These are phyloP conservation scores for Synergus japonicus DNA, from an alignment of 2,888 invertebrate species.

Conservation along the genomic window DNA sequence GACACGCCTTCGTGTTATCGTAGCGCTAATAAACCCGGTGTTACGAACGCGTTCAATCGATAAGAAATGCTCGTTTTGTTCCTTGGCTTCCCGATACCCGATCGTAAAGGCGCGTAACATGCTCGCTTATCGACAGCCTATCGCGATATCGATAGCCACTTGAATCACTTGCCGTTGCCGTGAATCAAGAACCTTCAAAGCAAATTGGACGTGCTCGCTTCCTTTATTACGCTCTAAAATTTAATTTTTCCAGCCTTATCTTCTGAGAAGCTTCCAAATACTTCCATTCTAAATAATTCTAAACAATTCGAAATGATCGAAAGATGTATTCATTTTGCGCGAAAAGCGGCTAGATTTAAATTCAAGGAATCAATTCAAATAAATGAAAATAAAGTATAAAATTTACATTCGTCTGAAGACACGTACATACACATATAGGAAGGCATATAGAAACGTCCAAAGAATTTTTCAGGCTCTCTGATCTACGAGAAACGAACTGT, in stretches of 20 bases:
- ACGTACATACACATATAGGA: not conserved
- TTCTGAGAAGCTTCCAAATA: no score
- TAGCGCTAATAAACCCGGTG: constrained; percentile 67
- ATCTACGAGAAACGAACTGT: constrained; percentile 48
- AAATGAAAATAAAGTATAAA: not conserved
- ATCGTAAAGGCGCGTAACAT: constrained; percentile 39
- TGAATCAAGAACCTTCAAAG: constrained; percentile 24
- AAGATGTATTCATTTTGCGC: no score
- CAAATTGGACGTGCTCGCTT: constrained; percentile 35
- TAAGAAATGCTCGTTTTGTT: constrained; percentile 64
- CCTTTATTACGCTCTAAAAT: constrained; percentile 17
- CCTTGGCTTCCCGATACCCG: constrained; percentile 42
- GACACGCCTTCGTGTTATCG: constrained; percentile 57
- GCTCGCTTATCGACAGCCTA: constrained; percentile 34
- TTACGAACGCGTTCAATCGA: constrained; percentile 63
- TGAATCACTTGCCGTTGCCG: constrained; percentile 25
- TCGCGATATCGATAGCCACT: constrained; percentile 30
- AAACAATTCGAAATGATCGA: not conserved
- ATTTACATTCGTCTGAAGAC: not conserved
- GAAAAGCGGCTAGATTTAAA: not conserved
- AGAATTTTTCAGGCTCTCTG: not conserved
- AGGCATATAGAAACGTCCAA: not conserved
- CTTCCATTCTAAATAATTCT: no score
- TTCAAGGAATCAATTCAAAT: not conserved
- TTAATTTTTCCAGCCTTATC: not conserved